These are phyloP conservation scores for Chloroclysta siterata DNA, from an alignment of 2,888 invertebrate genomes.

Conservation along the genomic window DNA sequence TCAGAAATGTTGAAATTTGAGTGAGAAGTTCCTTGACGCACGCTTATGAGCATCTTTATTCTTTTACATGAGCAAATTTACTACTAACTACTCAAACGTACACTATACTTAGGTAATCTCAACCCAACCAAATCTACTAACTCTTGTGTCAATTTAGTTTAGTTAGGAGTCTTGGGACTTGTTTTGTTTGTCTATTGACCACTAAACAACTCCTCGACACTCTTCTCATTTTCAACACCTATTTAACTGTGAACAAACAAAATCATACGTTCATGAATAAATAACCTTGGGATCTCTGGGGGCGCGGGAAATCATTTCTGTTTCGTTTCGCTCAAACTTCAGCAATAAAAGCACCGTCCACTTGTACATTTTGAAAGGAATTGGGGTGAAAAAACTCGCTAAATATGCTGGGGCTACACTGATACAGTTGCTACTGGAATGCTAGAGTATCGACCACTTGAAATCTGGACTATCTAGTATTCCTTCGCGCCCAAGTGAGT, in stretches of 20 bases:
- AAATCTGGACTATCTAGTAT: no score
- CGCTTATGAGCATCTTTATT: no score
- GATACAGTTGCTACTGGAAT: conserved; percentile 23
- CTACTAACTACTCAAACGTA: no score
- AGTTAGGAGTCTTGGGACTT: no score
- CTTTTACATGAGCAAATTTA: no score
- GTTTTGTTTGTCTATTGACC: not conserved
- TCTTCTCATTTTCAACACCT: conserved; percentile 44
- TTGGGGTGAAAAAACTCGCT: conserved; percentile 49
- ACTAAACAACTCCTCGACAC: conserved; percentile 32
- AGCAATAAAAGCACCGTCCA: conserved; percentile 53
- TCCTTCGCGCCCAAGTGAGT: no score
- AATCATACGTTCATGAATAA: conserved; percentile 47
- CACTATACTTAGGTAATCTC: no score
- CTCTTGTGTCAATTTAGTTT: no score
- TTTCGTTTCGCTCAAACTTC: conserved; percentile 48
- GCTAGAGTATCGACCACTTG: not conserved
- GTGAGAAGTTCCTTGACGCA: no score
- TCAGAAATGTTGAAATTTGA: no score
- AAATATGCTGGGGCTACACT: conserved; percentile 31
- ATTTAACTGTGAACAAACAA: conserved; percentile 45
- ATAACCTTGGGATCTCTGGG: conserved; percentile 41
- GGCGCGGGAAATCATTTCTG: conserved; percentile 49
- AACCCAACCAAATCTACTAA: conserved; percentile 9
- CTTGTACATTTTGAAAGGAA: conserved; percentile 53